Base-by-base conservation (phyloP, 2,888 invertebrate genomes). In the Mythimna pallens region DNA sequence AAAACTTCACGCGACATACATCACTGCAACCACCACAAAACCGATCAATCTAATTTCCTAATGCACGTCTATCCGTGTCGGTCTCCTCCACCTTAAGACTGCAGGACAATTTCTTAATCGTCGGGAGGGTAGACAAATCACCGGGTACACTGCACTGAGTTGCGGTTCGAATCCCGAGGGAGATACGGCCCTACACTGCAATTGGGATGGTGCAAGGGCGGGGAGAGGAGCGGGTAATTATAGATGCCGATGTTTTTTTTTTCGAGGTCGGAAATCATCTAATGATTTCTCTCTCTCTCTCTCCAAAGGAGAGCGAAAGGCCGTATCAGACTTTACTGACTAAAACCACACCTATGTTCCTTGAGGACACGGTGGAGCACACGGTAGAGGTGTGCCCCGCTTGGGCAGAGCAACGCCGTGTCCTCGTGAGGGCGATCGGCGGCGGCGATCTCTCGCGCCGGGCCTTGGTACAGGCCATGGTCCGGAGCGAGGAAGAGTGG, bases 31-130 rank as follows among this genome's bases (percentile, higher is more conserved):
- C 40, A 69, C 66, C 70, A 75, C 61, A 17, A 34, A 40, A 65
- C 61, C 70, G 73, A 82, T 85, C 81, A 76, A 78, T 85, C 84
- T 79, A 73, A 78, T 84, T 74, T 76, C 74, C 66, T 83, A 84
- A 85, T 85, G 81, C 76, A 70, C 40, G 70, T 78, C 78, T 73
- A 65, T 57, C 70, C 73, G 59, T 36, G 43, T 82, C 70, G 55
- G 59, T n/a, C 50, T 64, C 66, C 75, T 80, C 86, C 89, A 88
- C 87, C 85, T 88, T 82, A 88, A 87, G 82, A 86, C 88, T 85
- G 83, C 85, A 83, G 86, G 83, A 90, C 92, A 87, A 93, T 94
- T 93, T 93, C 94, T 94, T 95, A 95, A 94, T 94, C 93, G 94
- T 81, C 89, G 87, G 85, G 88, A 88, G 90, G 92, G 91, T 89